Conservation (phyloP, 2,113 vertebrate genomes). For the Melanerpes formicivorus region DNA sequence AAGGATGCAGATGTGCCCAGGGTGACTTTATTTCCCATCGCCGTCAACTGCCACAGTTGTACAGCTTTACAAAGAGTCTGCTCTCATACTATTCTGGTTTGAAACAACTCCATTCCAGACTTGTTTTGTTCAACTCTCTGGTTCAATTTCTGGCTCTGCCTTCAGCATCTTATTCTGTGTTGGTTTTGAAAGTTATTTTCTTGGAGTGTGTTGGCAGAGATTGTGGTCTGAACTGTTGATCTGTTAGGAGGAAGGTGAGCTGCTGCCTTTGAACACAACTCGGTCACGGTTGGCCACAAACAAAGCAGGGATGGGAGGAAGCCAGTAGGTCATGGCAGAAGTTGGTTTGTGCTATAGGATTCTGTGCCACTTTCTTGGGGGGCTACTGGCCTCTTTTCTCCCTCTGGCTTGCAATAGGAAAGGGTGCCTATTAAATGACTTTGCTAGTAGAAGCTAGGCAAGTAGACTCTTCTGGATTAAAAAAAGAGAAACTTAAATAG, state of each 20-base stretch:
- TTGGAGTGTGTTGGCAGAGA: background rate
- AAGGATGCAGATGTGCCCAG: background rate
- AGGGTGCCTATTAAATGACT: background rate
- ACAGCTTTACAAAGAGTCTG: background rate
- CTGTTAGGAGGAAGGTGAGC: background rate
- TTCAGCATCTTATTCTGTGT: background rate
- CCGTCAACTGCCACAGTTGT: background rate
- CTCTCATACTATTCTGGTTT: background rate
- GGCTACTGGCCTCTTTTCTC: background rate
- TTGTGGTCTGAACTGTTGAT: background rate
- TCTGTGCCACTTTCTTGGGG: background rate
- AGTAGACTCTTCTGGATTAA: background rate
- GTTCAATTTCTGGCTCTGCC: background rate
- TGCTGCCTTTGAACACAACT: background rate
- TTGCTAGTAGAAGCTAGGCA: background rate
- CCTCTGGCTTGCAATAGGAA: background rate
- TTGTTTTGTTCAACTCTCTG: background rate
- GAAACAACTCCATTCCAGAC: background rate
- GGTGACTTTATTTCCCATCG: background rate
- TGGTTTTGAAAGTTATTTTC: background rate
- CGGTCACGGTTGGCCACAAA: background rate
- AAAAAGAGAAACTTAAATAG: background rate
- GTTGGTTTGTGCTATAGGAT: background rate
- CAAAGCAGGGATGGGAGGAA: background rate
- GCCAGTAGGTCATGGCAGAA: background rate